Conservation (phyloP, 1,140 invertebrate species). For the Bombus breviceps region DNA sequence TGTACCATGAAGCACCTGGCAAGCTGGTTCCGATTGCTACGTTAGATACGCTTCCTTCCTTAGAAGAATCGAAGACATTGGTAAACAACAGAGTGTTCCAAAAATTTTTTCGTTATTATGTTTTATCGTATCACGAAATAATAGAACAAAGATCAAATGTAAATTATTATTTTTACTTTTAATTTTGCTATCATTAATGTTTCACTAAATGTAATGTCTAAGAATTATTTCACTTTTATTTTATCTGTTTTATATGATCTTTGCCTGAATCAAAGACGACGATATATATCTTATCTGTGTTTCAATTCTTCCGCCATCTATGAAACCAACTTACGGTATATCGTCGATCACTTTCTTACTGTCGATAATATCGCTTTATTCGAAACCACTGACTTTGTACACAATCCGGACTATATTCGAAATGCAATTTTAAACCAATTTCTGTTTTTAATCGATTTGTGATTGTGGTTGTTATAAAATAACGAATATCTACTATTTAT, state of each 20-base stretch:
- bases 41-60: conserved; percentile 32
- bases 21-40: conserved; percentile 51
- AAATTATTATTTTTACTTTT: background rate
- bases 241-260: too few species aligned
- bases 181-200: background rate
- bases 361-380: background rate
- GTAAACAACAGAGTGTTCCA: background rate
- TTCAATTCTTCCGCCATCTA: conserved; percentile 16
- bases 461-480: background rate
- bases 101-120: background rate
- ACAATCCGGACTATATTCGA: too few species aligned
- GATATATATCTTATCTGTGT: background rate
- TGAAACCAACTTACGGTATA: background rate
- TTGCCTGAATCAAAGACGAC: background rate
- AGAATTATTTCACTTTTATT: background rate
- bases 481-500: too few species aligned
- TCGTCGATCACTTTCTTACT: background rate
- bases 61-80: background rate
- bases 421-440: background rate
- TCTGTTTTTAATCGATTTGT: background rate
- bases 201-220: too few species aligned
- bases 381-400: background rate
- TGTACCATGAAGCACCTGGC: background rate
- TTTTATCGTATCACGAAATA: background rate
- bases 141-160: background rate